Evolutionary conservation across 1,140 invertebrate species (phyloP).

Genomic region (Holotrichia oblita): DNA sequence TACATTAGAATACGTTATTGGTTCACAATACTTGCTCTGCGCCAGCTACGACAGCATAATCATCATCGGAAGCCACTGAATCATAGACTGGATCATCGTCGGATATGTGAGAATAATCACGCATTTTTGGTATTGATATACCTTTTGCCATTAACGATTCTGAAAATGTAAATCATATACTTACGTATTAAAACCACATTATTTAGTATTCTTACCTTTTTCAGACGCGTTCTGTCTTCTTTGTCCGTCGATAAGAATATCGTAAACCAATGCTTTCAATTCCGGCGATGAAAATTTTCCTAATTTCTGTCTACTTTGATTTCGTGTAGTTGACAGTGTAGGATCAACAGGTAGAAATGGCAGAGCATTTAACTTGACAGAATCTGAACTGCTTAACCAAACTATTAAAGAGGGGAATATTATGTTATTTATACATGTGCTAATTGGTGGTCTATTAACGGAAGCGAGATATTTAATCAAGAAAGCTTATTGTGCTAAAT

Average conservation of each 20-base stretch:
- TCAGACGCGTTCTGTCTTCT: slow-evolving; percentile 72
- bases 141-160: slow-evolving; percentile 32
- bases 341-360: slow-evolving; percentile 97
- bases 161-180: not conserved
- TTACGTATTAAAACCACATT: not conserved
- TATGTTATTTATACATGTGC: too few relatives aligned
- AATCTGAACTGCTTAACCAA: slow-evolving; percentile 77
- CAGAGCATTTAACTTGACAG: slow-evolving; percentile 78
- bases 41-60: slow-evolving; percentile 77
- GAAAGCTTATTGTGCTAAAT: too few relatives aligned
- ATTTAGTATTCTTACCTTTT: slow-evolving; percentile 50
- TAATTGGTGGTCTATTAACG: too few relatives aligned
- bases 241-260: slow-evolving; percentile 89
- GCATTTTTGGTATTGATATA: slow-evolving; percentile 37
- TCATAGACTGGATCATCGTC: slow-evolving; percentile 97
- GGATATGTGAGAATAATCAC: slow-evolving; percentile 72
- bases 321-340: slow-evolving; percentile 91
- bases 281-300: slow-evolving; percentile 90
- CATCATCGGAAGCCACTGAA: slow-evolving; percentile 94
- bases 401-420: slow-evolving; percentile 63
- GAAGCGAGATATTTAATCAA: too few relatives aligned
- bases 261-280: slow-evolving; percentile 87
- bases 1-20: slow-evolving; percentile 51
- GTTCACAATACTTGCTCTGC: slow-evolving; percentile 61
- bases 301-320: slow-evolving; percentile 96